Percentiles rank a stretch among this genome's conserved stretches.
These are phyloP conservation scores for Apis florea DNA, from an alignment of 1,140 invertebrate species.

Conservation along the genomic window DNA sequence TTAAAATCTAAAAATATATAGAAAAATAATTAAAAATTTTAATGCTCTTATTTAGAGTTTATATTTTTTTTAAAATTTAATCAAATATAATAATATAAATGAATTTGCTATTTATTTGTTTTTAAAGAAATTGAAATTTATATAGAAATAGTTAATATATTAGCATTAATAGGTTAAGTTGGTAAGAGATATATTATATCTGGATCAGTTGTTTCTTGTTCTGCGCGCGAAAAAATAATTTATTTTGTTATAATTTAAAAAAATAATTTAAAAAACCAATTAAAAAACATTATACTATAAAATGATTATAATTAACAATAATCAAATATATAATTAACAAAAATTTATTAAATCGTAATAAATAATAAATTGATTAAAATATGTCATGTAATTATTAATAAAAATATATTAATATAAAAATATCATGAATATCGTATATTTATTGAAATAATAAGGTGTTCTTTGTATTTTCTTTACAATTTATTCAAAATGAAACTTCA, in stretches of 20 bases:
- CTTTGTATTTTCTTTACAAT: neutral
- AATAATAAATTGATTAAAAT: neutral
- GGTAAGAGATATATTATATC: neutral
- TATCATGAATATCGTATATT: neutral
- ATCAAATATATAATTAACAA: neutral
- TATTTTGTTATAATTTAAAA: neutral
- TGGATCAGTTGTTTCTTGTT: neutral
- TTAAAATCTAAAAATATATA: too few species aligned
- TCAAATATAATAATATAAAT: too few species aligned
- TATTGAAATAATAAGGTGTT: neutral
- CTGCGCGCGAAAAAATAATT: neutral
- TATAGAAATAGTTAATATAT: neutral
- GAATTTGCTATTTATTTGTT: neutral
- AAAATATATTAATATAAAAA: neutral
- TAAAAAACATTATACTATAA: neutral
- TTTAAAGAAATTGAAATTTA: neutral
- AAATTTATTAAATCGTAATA: neutral
- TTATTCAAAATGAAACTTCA: constrained; percentile 83
- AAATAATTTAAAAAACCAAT: too few species aligned
- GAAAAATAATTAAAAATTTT: too few species aligned
- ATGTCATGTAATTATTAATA: neutral
- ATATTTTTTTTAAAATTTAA: too few species aligned
- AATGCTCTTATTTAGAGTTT: too few species aligned
- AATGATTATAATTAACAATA: too few species aligned
- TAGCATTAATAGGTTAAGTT: neutral